A percentile compares a stretch with the other conserved stretches of the same genome.
Conservation (phyloP, 1,140 invertebrate species). For the Brachystomella parvula region DNA sequence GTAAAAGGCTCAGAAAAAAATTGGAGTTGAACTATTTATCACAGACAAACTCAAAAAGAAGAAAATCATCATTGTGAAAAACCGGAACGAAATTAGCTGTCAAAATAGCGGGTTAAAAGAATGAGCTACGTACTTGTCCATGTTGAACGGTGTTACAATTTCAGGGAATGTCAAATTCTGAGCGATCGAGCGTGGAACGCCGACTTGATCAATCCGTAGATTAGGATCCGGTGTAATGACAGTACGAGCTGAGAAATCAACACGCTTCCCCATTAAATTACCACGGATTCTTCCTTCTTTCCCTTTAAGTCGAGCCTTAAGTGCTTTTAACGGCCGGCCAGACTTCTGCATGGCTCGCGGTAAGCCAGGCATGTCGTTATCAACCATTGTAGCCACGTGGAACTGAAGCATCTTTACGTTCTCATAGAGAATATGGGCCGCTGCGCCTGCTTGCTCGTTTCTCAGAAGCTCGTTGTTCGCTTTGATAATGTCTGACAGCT, state of each 20-base stretch:
- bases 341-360: slow-evolving; percentile 97
- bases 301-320: slow-evolving; percentile 81
- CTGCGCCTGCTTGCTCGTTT: slow-evolving; percentile 92
- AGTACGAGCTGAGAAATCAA: slow-evolving; percentile 97
- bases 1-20: slow-evolving; percentile 8
- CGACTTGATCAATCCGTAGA: slow-evolving; percentile 95
- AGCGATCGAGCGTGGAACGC: slow-evolving; percentile 94
- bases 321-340: slow-evolving; percentile 93
- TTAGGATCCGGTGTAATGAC: slow-evolving; percentile 99
- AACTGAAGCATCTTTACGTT: slow-evolving; percentile 98
- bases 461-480: slow-evolving; percentile 91
- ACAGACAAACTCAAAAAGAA: too few relatives aligned
- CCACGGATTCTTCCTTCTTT: slow-evolving; percentile 98
- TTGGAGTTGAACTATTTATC: slow-evolving; percentile 11
- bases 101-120: not conserved
- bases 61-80: not conserved
- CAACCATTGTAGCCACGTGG: slow-evolving; percentile 94
- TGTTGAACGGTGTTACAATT: slow-evolving; percentile 98
- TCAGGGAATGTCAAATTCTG: slow-evolving; percentile 99
- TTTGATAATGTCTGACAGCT: slow-evolving; percentile 97
- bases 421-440: slow-evolving; percentile 90
- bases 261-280: slow-evolving; percentile 99
- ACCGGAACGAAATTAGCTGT: not conserved
- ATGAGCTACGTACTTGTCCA: slow-evolving; percentile 61
- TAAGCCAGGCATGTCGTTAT: slow-evolving; percentile 98